Conservation (phyloP, 1,140 invertebrate genomes). For the Pseudomyrmex flavicornis region DNA sequence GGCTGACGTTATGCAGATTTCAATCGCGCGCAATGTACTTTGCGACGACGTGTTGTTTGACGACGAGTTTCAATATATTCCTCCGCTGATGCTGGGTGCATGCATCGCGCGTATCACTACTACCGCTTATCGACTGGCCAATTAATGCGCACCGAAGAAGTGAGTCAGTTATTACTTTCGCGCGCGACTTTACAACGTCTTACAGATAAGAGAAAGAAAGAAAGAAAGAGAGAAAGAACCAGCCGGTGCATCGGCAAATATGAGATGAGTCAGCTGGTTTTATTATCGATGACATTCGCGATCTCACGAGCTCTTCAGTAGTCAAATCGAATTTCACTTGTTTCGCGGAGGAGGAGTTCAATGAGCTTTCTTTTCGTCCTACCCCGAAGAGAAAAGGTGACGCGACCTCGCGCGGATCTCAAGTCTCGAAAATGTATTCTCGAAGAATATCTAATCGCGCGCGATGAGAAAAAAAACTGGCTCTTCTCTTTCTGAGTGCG, state of each 20-base stretch:
- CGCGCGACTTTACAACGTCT: constrained; percentile 26
- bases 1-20: constrained; percentile 31
- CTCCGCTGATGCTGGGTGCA: too few species aligned
- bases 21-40: not conserved
- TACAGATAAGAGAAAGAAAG: constrained; percentile 25
- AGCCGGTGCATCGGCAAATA: constrained; percentile 32
- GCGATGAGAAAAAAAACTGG: constrained; percentile 8
- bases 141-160: constrained; percentile 19
- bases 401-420: not conserved
- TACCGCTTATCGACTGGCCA: constrained; percentile 6
- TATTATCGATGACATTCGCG: constrained; percentile 31
- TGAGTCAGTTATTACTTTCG: constrained; percentile 25
- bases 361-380: not conserved
- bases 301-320: constrained; percentile 7
- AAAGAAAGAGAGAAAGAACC: too few species aligned
- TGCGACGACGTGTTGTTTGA: not conserved
- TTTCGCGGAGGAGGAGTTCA: not conserved
- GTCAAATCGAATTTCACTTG: not conserved
- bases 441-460: constrained; percentile 44
- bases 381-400: not conserved
- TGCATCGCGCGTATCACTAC: not conserved
- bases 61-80: too few species aligned
- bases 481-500: constrained; percentile 3
- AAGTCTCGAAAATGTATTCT: constrained; percentile 39
- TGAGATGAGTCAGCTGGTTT: constrained; percentile 44